phyloP scores from a whole-genome alignment of 2,113 vertebrate genomes.

The Rhizomys pruinosus region DNA sequence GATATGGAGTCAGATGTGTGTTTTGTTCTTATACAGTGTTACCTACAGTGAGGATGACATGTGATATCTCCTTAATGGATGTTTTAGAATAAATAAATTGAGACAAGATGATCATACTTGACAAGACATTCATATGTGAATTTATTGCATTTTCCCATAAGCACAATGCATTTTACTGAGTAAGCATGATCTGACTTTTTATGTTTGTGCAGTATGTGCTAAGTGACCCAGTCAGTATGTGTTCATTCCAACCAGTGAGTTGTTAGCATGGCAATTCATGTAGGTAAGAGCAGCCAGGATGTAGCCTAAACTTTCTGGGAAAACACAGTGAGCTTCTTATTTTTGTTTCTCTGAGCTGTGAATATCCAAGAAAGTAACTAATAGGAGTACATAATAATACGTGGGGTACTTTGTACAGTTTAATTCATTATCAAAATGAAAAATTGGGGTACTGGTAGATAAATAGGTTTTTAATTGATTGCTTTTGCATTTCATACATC shows the following conservation, averaged over 20 bases:
- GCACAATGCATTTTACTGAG: background rate
- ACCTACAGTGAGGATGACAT: background rate
- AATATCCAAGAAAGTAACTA: background rate
- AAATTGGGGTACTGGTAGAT: too few relatives aligned
- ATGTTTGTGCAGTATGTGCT: background rate
- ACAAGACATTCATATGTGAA: background rate
- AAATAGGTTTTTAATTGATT: too few relatives aligned
- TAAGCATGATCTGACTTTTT: background rate
- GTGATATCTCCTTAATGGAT: background rate
- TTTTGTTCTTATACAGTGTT: background rate
- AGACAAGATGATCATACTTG: background rate
- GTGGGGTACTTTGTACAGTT: background rate
- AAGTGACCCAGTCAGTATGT: background rate
- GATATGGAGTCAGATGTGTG: background rate
- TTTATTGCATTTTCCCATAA: background rate
- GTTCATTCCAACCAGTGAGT: background rate
- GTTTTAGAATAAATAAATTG: background rate
- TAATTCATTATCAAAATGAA: background rate
- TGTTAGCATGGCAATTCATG: background rate
- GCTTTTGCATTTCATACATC: too few relatives aligned
- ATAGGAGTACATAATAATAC: background rate
- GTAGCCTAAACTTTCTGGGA: background rate
- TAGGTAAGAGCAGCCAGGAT: background rate
- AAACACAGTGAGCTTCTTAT: background rate
- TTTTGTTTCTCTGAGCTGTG: background rate